A percentile compares a stretch with the other conserved stretches of the same genome.
Evolutionary conservation across 2,797 vertebrate genomes (phyloP).

Genomic region (Echeneis naucrates): DNA sequence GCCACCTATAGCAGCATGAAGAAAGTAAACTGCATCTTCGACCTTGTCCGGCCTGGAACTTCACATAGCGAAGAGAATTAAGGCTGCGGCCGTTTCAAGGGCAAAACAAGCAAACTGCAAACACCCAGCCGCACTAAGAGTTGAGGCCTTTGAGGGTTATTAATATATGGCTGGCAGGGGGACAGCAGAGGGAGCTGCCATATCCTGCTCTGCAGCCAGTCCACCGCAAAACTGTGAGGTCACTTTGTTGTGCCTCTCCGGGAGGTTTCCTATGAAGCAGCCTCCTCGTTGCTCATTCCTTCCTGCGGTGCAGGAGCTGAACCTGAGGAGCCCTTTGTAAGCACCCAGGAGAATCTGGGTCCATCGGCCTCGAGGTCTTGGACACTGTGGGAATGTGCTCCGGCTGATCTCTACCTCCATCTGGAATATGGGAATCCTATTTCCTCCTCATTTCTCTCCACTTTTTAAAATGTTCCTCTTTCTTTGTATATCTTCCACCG

Average conservation of each 20-base stretch:
- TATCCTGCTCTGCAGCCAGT: conserved; percentile 47
- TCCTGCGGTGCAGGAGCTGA: conserved; percentile 66
- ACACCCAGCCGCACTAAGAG: conserved; percentile 9
- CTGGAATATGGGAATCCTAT: conserved; percentile 17
- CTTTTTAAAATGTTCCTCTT: conserved; percentile 7
- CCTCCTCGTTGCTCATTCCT: conserved; percentile 22
- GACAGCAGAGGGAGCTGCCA: conserved; percentile 47
- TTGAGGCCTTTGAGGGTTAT: conserved; percentile 52
- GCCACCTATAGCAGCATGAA: conserved; percentile 34
- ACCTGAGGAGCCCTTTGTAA: conserved; percentile 69
- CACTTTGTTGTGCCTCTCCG: conserved; percentile 63
- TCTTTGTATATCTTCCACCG: conserved; percentile 10
- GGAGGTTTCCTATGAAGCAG: conserved; percentile 65
- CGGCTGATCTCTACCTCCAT: conserved; percentile 18
- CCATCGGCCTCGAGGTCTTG: conserved; percentile 47
- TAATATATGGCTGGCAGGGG: conserved; percentile 56
- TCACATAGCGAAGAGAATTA: conserved; percentile 51
- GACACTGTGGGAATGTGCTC: conserved; percentile 25
- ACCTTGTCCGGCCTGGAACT: conserved; percentile 49
- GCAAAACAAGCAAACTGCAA: conserved; percentile 48
- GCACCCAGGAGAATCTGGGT: conserved; percentile 54
- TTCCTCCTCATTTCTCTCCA: conserved; percentile 6
- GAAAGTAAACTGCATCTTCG: conserved; percentile 41
- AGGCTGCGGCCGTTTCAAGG: conserved; percentile 55
- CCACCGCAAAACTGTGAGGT: conserved; percentile 54